Conservation (phyloP, 2,888 invertebrate species). For the Coelopa pilipes region DNA sequence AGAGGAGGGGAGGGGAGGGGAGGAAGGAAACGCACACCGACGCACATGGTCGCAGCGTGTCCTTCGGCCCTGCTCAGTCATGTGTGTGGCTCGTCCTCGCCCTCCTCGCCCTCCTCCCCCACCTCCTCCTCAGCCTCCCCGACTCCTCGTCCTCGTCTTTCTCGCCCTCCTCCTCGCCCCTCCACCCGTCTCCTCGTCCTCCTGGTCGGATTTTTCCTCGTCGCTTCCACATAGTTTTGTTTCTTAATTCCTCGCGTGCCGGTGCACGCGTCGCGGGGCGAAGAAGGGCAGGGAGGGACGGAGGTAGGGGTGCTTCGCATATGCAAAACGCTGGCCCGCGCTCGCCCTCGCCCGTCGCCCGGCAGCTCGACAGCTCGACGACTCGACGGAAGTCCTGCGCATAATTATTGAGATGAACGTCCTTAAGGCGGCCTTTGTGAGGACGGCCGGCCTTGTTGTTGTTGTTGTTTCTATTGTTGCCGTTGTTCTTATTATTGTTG, state of each 20-base stretch:
- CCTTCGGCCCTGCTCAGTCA: constrained; percentile 17
- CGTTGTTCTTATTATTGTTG: not conserved
- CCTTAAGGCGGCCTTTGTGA: constrained; percentile 7
- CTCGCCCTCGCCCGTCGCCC: not conserved
- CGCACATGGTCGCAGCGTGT: constrained; percentile 7
- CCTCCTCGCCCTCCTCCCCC: no score
- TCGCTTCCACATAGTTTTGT: not conserved
- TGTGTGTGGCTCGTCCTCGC: no score
- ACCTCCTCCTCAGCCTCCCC: no score
- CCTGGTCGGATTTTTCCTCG: not conserved
- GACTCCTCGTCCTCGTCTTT: no score
- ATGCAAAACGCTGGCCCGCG: constrained; percentile 28
- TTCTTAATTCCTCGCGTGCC: constrained; percentile 17
- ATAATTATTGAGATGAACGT: constrained; percentile 30
- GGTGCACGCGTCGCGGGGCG: not conserved
- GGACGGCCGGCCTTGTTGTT: not conserved
- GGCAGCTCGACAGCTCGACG: no score
- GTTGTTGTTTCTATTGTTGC: not conserved
- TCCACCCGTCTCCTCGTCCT: not conserved
- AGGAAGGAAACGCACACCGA: not conserved
- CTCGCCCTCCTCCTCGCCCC: no score
- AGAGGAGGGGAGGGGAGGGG: no score
- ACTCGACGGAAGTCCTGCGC: constrained; percentile 21
- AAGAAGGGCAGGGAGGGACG: not conserved
- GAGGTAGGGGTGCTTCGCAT: constrained; percentile 1